Evolutionary conservation across 2,113 vertebrate genomes (phyloP).

Genomic region (Campylorhamphus procurvoides): DNA sequence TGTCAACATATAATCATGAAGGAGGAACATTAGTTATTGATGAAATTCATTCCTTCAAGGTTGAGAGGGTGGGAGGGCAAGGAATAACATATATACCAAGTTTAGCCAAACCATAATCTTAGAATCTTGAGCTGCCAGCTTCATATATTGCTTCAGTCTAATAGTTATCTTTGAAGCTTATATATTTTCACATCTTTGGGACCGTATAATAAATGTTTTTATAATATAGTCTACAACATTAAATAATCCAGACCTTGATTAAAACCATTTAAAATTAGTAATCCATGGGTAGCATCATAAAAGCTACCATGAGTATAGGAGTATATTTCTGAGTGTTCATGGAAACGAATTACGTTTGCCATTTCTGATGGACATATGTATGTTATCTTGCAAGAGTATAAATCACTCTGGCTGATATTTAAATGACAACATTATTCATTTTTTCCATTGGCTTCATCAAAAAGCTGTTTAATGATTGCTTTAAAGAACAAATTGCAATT

Average conservation of each 20-base stretch:
- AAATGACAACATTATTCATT: background rate
- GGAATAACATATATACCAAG: background rate
- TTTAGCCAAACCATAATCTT: background rate
- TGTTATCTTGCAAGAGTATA: background rate
- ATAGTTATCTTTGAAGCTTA: background rate
- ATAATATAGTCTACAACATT: background rate
- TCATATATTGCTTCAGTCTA: background rate
- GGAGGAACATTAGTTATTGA: background rate
- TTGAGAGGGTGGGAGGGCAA: background rate
- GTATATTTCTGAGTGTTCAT: background rate
- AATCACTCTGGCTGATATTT: background rate
- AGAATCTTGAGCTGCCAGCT: background rate
- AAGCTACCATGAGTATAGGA: background rate
- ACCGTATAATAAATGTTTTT: background rate
- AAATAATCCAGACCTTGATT: background rate
- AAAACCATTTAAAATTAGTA: background rate
- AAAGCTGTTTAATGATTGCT: background rate
- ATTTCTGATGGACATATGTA: background rate
- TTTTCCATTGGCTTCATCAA: background rate
- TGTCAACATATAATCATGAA: background rate
- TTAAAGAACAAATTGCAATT: constrained; percentile 21
- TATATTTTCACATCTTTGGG: background rate
- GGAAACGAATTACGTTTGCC: background rate
- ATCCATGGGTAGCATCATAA: background rate
- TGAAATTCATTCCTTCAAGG: background rate